Evolutionary conservation across 2,797 vertebrate species (phyloP).

Genomic region (Lithobates sylvaticus): DNA sequence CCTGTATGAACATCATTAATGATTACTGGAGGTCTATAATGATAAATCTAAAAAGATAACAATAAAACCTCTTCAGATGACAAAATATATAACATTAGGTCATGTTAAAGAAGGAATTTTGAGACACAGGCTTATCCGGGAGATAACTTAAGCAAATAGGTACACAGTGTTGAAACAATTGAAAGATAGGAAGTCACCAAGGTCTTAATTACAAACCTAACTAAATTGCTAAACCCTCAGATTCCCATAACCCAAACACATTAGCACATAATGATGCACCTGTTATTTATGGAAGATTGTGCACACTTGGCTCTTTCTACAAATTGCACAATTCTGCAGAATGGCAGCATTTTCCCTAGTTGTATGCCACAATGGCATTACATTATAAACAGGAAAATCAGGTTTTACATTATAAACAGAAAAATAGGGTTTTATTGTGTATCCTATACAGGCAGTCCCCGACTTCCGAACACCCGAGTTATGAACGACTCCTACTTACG

Average conservation of each 20-base stretch:
- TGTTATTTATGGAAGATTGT: not conserved
- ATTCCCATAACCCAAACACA: slow-evolving; percentile 36
- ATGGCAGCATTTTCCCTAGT: not conserved
- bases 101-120: not conserved
- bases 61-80: not conserved
- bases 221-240: slow-evolving; percentile 22
- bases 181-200: slow-evolving; percentile 22
- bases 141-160: slow-evolving; percentile 38
- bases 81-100: not conserved
- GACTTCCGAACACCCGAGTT: too few relatives aligned
- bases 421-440: too few relatives aligned
- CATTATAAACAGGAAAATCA: not conserved
- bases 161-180: slow-evolving; percentile 32
- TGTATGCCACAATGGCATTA: not conserved
- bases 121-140: slow-evolving; percentile 16
- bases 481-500: too few relatives aligned
- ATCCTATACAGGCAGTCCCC: too few relatives aligned
- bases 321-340: slow-evolving; percentile 25
- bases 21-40: not conserved
- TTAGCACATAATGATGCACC: slow-evolving; percentile 45
- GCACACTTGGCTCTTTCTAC: slow-evolving; percentile 27
- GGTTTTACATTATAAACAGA: too few relatives aligned
- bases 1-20: not conserved
- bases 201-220: slow-evolving; percentile 1
- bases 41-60: not conserved